A percentile compares a stretch with the other conserved stretches of the same genome.
Conservation (phyloP, 2,797 vertebrate species). For the Spizella passerina region DNA sequence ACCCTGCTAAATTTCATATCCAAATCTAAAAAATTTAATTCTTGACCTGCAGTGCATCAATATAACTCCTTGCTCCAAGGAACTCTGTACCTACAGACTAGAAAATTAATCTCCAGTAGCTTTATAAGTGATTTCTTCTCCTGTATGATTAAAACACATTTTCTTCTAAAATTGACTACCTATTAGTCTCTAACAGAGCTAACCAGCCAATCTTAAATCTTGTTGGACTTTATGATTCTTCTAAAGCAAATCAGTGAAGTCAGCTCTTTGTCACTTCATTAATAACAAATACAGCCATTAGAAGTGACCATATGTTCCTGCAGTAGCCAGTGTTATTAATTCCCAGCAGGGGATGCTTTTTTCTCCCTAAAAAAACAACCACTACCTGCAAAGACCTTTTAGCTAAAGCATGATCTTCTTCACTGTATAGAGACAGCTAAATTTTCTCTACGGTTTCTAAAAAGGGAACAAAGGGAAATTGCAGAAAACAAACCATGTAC, state of each 20-base stretch:
- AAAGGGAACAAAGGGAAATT: background rate
- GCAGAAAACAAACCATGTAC: background rate
- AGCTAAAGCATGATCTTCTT: background rate
- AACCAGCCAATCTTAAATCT: background rate
- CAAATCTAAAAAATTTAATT: background rate
- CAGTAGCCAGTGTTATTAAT: background rate
- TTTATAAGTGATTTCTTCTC: background rate
- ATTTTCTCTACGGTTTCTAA: background rate
- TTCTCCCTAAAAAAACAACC: background rate
- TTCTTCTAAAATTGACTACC: background rate
- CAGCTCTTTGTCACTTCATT: slow-evolving; percentile 9
- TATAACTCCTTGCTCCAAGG: background rate
- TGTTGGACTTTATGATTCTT: slow-evolving; percentile 1
- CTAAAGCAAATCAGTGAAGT: slow-evolving; percentile 1
- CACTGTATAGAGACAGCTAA: background rate
- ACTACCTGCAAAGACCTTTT: background rate
- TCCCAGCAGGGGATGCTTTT: background rate
- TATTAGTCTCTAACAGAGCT: background rate
- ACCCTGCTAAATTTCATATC: background rate
- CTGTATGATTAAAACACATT: background rate
- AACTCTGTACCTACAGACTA: background rate
- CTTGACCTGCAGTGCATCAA: background rate
- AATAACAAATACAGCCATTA: slow-evolving; percentile 8
- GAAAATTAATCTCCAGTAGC: background rate
- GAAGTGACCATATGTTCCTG: background rate